Evolutionary conservation across 1,140 invertebrate species (phyloP), one percentile per base, ranked within the genome.

Genomic region (Bombus impatiens): DNA sequence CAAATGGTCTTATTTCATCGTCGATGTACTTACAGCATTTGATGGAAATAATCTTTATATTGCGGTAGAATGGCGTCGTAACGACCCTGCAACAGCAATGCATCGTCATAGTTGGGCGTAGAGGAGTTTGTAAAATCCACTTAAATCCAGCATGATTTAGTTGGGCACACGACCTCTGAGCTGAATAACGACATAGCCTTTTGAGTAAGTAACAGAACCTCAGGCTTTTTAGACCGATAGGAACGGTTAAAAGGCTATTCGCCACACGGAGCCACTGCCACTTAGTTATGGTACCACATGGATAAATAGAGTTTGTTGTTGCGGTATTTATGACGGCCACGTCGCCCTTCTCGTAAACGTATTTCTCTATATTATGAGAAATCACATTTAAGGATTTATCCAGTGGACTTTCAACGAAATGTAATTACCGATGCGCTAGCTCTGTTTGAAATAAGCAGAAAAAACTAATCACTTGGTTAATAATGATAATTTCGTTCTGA

Each of bases 101-200:
- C 86, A 90, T 90, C 89, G 82, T 77, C 78, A 77, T 84, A 84
- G 77, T 22, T 57, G 40, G 72, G 72, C 76, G 77, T 71, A 72
- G 87, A 78, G 78, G 79, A 89, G 89, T 89, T 89, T 89, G 77
- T 85, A 91, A 87, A 87, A 91, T 91, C 89, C 90, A 91, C 89
- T 90, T 91, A 91, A 90, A 89, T 91, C 90, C 90, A 84, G 78
- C 57, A 85, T 90, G 87, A 91, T 91, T 91, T 90, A 91, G 79
- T 90, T 84, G 89, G 76, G 87, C 85, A 87, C 84, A 62, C 81
- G 77, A 74, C 80, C 78, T 74, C 74, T 62, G 53, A 37, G n/a
- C 62, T 68, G 78, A 76, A 86, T 88, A 78, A 53, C 84, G 42
- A 65, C 88, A 40, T 77, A 74, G 44, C 70, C 88, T 15, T 79